These are phyloP conservation scores for Meta bourneti DNA, from an alignment of 2,888 invertebrate species.

Conservation along the genomic window DNA sequence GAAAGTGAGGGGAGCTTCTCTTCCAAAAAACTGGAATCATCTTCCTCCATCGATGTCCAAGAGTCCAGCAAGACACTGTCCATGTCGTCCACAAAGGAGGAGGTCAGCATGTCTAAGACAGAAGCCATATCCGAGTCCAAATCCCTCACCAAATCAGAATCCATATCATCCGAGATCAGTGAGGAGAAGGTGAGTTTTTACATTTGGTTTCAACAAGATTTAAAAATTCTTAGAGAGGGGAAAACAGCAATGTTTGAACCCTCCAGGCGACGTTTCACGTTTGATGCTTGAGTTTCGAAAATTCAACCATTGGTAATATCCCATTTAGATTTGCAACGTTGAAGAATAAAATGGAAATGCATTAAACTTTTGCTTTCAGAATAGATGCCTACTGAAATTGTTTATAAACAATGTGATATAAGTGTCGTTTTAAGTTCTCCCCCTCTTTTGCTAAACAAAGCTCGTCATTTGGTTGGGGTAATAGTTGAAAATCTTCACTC, in stretches of 20 bases:
- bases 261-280: no score
- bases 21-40: slow-evolving; percentile 56
- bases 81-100: slow-evolving; percentile 59
- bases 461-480: no score
- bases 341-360: no score
- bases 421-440: no score
- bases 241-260: background rate
- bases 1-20: slow-evolving; percentile 64
- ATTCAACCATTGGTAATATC: no score
- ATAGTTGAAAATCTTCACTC: no score
- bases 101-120: slow-evolving; percentile 64
- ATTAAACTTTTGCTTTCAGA: no score
- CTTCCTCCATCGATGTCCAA: slow-evolving; percentile 60
- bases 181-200: slow-evolving; percentile 61
- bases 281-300: no score
- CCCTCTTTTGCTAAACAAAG: no score
- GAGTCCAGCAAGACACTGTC: slow-evolving; percentile 56
- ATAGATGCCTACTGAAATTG: no score
- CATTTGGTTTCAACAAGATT: background rate
- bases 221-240: background rate
- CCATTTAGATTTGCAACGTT: no score
- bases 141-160: slow-evolving; percentile 64
- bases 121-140: slow-evolving; percentile 51
- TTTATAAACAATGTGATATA: no score
- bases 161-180: slow-evolving; percentile 65